Base-by-base conservation (phyloP, 2,888 invertebrate genomes). In the Theristus sp. region DNA sequence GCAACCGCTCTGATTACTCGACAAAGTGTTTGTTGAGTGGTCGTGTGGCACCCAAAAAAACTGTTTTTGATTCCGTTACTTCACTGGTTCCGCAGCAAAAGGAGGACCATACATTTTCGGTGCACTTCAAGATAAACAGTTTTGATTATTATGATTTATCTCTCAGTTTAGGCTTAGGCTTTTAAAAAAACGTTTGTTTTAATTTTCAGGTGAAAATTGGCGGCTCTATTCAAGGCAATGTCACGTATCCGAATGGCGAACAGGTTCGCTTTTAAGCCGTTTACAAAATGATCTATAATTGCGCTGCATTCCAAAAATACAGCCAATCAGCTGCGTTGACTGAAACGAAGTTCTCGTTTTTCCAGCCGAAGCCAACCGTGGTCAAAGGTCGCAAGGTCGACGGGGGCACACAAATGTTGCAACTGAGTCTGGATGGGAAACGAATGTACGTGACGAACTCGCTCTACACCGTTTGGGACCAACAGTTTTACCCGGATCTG, bases 331-430 rank as follows among this genome's bases (percentile, higher is more conserved):
- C n/a, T n/a, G n/a, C n/a, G n/a, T n/a, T n/a, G n/a, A n/a, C n/a
- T n/a, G n/a, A n/a, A n/a, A n/a, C n/a, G n/a, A n/a, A n/a, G n/a
- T n/a, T n/a, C n/a, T n/a, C n/a, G n/a, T n/a, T n/a, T 38, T 17
- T 17, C 38, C 38, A 38, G 38, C 38, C 38, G 38, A 6, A 6
- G 17, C 38, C 38, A 0, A 79, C 85, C 1, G 78, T 75, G 61
- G 75, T 93, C 0, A 87, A 88, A 72, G 88, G 86, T 0, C 83
- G 84, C 64, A 80, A 82, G 52, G 76, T 93, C 49, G 79, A 84
- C 64, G 96, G 91, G 1, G 84, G 85, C 0, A 88, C 94, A 0
- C 96, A 98, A 77, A 98, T 98, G 96, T 75, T 96, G 64, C 96
- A 98, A 74, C 78, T 98, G 1, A 93, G 91, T 60, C 78, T 96